Conservation (phyloP, 2,113 vertebrate genomes). For the Rhizomys pruinosus region DNA sequence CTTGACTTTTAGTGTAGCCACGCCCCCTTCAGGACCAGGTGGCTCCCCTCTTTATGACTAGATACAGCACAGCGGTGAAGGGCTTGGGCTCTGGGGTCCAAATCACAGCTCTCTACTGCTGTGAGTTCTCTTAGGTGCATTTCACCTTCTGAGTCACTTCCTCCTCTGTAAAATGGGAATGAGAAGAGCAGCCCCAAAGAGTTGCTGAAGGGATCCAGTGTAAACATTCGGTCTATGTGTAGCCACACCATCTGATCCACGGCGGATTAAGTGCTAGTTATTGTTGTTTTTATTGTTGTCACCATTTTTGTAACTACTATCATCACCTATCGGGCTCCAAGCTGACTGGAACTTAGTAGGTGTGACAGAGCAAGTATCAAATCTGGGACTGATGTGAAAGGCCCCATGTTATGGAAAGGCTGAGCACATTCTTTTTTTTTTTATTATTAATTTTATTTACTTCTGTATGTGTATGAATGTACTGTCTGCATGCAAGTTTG, state of each 20-base stretch:
- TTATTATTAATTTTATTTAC: no score
- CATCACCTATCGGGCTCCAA: not conserved
- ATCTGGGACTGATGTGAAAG: not conserved
- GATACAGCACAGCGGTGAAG: not conserved
- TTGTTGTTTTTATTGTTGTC: not conserved
- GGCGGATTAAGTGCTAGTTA: not conserved
- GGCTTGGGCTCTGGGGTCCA: not conserved
- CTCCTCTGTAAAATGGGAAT: not conserved
- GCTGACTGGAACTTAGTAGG: not conserved
- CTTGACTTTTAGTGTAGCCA: accelerated
- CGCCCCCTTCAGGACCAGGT: not conserved
- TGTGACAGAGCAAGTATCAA: not conserved
- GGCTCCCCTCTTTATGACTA: not conserved
- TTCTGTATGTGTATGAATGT: no score
- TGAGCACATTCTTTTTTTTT: not conserved
- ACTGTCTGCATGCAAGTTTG: no score
- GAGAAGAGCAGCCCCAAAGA: accelerated
- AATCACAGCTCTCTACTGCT: not conserved
- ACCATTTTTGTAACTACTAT: not conserved
- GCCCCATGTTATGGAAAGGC: not conserved
- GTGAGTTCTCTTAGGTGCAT: not conserved
- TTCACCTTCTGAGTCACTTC: not conserved
- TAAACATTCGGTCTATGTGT: not conserved
- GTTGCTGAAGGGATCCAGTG: not conserved
- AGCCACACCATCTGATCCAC: not conserved